Base-by-base conservation (phyloP, 2,888 invertebrate species). In the Aromia moschata region DNA sequence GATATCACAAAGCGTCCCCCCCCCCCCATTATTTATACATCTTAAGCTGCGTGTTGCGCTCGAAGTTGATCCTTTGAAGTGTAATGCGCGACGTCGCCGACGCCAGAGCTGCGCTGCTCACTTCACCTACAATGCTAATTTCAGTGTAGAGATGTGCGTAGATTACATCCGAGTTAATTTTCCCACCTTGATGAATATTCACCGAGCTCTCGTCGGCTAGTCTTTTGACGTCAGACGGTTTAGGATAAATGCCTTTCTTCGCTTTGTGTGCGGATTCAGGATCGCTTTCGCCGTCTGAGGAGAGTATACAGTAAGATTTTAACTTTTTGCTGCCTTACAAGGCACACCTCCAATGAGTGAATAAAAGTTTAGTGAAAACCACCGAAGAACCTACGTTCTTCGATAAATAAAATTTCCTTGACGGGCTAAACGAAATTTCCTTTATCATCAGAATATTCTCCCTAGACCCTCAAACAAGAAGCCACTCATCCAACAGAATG, bases 21-120 rank as follows among this genome's bases (percentile, higher is more conserved):
- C n/a, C n/a, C 65, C 68, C 69, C 71, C 74, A 75, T 74, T 72
- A 72, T 74, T 75, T 74, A 74, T 74, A 74, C 74, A 75, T 75
- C 75, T 70, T 63, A 71, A 64, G 67, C 65, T 65, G 69, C 62
- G 65, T 65, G 64, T 51, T 54, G 67, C 64, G 55, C 60, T n/a
- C 41, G 56, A 65, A 63, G 65, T 62, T 62, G 57, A 53, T 64
- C 62, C 58, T 67, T 73, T 72, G 70, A 71, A 67, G 71, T 70
- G 63, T 64, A 66, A 16, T 18, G 57, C 43, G 54, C 44, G n/a
- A 17, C 40, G 46, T 45, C 44, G 17, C 56, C 47, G 40, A 31
- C 58, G 55, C 56, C n/a, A 25, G 33, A 49, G 52, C 62, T 70
- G 33, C 56, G 52, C 60, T 70, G 72, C 70, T 72, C 71, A 69